Evolutionary conservation across 2,888 invertebrate species (phyloP), one percentile per base, ranked within the genome.

Genomic region (Thyatira batis): DNA sequence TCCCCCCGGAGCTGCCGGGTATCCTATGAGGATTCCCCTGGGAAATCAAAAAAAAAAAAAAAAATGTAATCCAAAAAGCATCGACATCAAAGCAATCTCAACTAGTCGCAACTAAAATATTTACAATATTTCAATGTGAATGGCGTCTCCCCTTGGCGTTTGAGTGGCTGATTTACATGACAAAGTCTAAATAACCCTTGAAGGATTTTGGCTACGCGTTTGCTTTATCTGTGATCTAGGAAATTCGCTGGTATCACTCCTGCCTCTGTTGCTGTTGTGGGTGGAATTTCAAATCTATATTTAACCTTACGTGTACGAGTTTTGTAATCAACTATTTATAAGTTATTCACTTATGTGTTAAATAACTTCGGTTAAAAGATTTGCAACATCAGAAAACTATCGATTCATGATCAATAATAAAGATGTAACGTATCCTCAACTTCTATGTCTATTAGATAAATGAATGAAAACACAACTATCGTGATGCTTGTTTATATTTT

Each of bases 131-230:
- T 85, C 78, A 82, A 80, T 82, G 77, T 79, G 81, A 82, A 82
- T 76, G 67, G 67, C 70, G 70, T 74, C 77, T 79, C 78, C 72
- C 73, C 60, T 55, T 64, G 72, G 82, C 78, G 76, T 77, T 78
- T 74, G 82, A 86, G 80, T 78, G 78, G 76, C 80, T 85, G 79
- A 88, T 89, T 89, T 89, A 79, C 89, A 89, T 89, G 82, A 87
- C 87, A 89, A 89, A 89, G 89, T 78, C 70, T 79, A 80, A 84
- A 82, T 81, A 80, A 80, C 78, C 79, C 80, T 72, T 75, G 61
- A 75, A 83, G 81, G 84, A 82, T 86, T 85, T 80, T 60, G 76
- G 73, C 61, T 71, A 67, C 72, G 69, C 67, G 66, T 73, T 67
- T 72, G 45, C 48, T 20, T 48, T 48, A 48, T 48, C 48, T 48